Conservation (phyloP, 2,888 invertebrate species). For the Agonopterix arenella region DNA sequence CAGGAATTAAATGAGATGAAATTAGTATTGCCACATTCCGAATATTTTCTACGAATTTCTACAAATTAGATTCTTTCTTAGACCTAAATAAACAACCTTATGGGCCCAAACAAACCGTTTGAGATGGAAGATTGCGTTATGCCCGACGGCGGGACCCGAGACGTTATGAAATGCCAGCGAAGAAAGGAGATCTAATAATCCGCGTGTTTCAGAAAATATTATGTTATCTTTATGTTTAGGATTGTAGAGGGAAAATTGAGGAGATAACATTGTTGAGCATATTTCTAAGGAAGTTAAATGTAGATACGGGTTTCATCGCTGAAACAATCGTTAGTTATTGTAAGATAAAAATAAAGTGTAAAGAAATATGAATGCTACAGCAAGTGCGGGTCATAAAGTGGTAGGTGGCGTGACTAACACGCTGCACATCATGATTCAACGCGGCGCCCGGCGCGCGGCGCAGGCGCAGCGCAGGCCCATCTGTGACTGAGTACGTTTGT, state of each 20-base stretch:
- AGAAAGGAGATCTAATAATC: too few species aligned
- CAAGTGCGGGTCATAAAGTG: slow-evolving; percentile 1
- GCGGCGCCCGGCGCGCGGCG: slow-evolving; percentile 20
- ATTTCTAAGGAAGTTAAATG: too few species aligned
- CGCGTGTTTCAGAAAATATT: too few species aligned
- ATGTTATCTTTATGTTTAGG: too few species aligned
- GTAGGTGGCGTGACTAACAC: slow-evolving; percentile 51
- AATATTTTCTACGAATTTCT: not conserved
- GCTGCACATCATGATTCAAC: slow-evolving; percentile 43
- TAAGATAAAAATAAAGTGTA: not conserved
- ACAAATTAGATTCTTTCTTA: slow-evolving; percentile 11
- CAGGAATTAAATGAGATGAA: too few species aligned
- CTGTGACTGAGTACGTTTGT: slow-evolving; percentile 3
- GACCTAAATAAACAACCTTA: slow-evolving; percentile 13
- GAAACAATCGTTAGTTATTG: not conserved
- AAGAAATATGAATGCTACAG: not conserved
- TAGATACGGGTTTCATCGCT: too few species aligned
- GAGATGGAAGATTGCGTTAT: not conserved
- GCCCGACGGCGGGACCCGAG: too few species aligned
- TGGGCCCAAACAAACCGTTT: slow-evolving; percentile 6
- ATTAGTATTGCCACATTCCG: too few species aligned
- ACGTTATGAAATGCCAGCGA: too few species aligned
- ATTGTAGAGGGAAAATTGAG: too few species aligned
- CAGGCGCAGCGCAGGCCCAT: slow-evolving; percentile 12
- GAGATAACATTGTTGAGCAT: too few species aligned